Evolutionary conservation across 64 coral and sea anemone genomes (phyloP), one percentile per base, ranked within the genome.

Genomic region (Stichodactyla mertensii): DNA sequence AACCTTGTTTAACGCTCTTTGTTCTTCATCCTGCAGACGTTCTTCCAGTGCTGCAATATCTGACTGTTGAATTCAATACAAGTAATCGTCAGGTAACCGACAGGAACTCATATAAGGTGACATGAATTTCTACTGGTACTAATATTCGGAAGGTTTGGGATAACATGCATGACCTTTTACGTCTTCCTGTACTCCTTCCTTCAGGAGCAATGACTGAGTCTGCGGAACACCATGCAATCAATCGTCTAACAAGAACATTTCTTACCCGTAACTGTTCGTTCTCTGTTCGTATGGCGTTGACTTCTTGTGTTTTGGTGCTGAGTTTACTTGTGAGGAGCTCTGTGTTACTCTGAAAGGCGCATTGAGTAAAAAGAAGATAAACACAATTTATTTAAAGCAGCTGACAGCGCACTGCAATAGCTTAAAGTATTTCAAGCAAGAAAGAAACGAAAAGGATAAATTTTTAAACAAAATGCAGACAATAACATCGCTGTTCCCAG

Each of bases 231-330:
- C 59, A 61, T 61, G 13, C 59, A 61, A 61, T 16, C 36, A 45
- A 45, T 45, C 56, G 14, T 15, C 56, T 58, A 58, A 58, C 56
- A 71, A 22, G 67, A 45, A 24, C 20, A 12, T 24, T 22, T 22
- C 79, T 82, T 62, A 94, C 92, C 80, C 88, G 87, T 27, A 94
- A 80, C 87, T 89, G 74, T 36, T 94, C 92, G 78, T 94, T 94
- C 79, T 94, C 92, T 56, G 89, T 28, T 87, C 92, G 85, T 13
- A 94, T 59, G 5, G 88, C 51, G 64, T 87, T 94, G n/a, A 94
- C 78, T 77, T 94, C 92, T 64, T 94, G 92, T 18, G 88, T 94
- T 67, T 87, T 86, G 18, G 85, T 90, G 64, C 88, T 86, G 7
- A 94, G 57, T 66, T 94, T 94, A 7, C 66, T 78, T 19, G 88